A percentile compares a stretch with the other conserved stretches of the same genome.
Conservation (phyloP, 2,113 vertebrate species). For the Cynoglossus semilaevis region DNA sequence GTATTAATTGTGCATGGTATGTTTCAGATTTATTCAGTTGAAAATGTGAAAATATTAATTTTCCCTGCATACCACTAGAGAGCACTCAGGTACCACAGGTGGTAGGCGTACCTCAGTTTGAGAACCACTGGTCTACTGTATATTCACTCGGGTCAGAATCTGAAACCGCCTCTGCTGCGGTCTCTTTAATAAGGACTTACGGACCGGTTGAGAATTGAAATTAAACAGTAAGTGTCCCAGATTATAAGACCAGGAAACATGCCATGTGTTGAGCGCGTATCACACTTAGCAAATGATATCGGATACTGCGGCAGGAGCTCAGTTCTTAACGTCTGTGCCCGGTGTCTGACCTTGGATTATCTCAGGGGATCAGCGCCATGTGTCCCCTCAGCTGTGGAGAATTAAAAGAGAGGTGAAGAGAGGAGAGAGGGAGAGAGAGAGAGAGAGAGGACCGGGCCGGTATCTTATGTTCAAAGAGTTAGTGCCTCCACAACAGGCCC, state of each 20-base stretch:
- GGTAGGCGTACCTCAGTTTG: no score
- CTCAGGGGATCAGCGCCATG: conserved; percentile 63
- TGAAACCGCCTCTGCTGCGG: no score
- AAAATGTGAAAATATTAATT: no score
- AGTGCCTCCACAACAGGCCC: conserved; percentile 30
- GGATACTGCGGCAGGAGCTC: conserved; percentile 35
- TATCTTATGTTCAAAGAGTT: conserved; percentile 49
- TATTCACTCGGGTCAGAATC: no score
- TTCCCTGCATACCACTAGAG: no score
- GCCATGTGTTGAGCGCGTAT: conserved; percentile 27
- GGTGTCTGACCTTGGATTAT: conserved; percentile 64
- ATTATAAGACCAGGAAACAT: conserved; percentile 5
- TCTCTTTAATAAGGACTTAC: no score
- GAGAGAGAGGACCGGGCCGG: conserved; percentile 20
- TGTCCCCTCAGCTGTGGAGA: conserved; percentile 75
- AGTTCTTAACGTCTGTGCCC: conserved; percentile 43
- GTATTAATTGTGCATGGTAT: no score
- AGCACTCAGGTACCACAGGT: no score
- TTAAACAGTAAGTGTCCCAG: not conserved
- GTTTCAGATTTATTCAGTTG: no score
- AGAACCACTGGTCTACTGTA: no score
- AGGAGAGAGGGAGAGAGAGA: conserved; percentile 2
- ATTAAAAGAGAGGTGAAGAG: conserved; percentile 41
- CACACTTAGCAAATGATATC: conserved; percentile 47
- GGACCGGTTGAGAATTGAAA: no score